Conservation (phyloP, 2,888 invertebrate species). For the Spilarctia lutea region DNA sequence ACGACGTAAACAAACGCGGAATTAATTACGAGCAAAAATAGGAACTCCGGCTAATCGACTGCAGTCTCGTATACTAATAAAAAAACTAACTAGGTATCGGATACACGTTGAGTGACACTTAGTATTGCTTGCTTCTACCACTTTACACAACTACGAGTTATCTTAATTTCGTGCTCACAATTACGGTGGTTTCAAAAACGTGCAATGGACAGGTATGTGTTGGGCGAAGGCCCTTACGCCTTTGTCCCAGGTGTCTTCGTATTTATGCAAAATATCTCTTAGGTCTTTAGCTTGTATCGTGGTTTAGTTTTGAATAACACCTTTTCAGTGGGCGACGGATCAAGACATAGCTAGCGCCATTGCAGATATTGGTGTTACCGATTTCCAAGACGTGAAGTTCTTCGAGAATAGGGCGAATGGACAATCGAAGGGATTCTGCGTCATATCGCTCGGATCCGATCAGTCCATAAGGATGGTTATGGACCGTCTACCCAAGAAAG, state of each 20-base stretch:
- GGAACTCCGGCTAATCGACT: slow-evolving; percentile 17
- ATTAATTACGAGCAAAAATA: slow-evolving; percentile 18
- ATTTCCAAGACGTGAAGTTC: slow-evolving; percentile 99
- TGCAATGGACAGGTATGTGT: slow-evolving; percentile 55
- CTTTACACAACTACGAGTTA: slow-evolving; percentile 25
- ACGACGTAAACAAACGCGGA: slow-evolving; percentile 25
- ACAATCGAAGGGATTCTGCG: slow-evolving; percentile 99
- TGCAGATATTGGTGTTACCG: slow-evolving; percentile 94
- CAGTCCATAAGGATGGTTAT: slow-evolving; percentile 95
- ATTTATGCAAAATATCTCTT: slow-evolving; percentile 44
- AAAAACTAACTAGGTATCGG: slow-evolving; percentile 30
- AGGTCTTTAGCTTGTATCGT: slow-evolving; percentile 52
- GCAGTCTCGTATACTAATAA: slow-evolving; percentile 3
- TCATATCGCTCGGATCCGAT: slow-evolving; percentile 97
- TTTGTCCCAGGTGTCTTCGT: slow-evolving; percentile 46
- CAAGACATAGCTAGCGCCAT: slow-evolving; percentile 98
- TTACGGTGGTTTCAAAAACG: slow-evolving; percentile 29
- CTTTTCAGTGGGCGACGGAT: slow-evolving; percentile 97
- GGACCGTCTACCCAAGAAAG: slow-evolving; percentile 97
- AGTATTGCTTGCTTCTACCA: slow-evolving; percentile 25
- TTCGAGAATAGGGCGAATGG: slow-evolving; percentile 99
- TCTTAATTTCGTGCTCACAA: slow-evolving; percentile 29
- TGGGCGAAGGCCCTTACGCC: slow-evolving; percentile 41
- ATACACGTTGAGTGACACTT: slow-evolving; percentile 33
- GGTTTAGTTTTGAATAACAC: slow-evolving; percentile 74